phyloP scores from a whole-genome alignment of 2,888 invertebrate species.

The Toxonevra muliebris region DNA sequence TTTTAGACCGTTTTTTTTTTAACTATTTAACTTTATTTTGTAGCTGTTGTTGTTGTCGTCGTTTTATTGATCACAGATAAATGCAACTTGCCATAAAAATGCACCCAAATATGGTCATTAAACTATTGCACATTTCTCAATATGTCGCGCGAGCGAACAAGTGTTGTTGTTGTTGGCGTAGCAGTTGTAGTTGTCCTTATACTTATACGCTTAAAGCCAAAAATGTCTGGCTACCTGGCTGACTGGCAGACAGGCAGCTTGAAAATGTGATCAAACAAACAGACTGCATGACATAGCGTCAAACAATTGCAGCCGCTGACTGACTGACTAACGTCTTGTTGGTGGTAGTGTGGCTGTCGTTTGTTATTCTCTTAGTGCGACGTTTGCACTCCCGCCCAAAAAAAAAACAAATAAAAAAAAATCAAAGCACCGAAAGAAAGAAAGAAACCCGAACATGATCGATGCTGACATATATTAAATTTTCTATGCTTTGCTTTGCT shows the following conservation, averaged over 20 bases:
- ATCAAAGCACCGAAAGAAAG: conserved; percentile 7
- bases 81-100: conserved; percentile 64
- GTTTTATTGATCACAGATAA: conserved; percentile 50
- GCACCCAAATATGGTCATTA: conserved; percentile 62
- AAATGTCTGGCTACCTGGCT: conserved; percentile 47
- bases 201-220: conserved; percentile 57
- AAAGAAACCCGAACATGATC: conserved; percentile 18
- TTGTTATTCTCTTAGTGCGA: no score
- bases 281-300: not conserved
- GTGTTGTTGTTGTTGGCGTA: conserved; percentile 28
- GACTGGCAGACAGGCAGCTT: conserved; percentile 8
- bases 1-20: not conserved
- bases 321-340: no score
- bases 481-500: conserved; percentile 18
- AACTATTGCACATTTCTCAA: conserved; percentile 65
- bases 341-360: not conserved
- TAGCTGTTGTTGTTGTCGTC: conserved; percentile 22
- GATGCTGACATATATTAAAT: conserved; percentile 24
- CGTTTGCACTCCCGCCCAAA: no score
- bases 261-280: not conserved
- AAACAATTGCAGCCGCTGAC: no score
- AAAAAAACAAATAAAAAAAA: not conserved
- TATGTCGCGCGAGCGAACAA: conserved; percentile 55
- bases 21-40: not conserved
- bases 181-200: conserved; percentile 19